A percentile compares a stretch with the other conserved stretches of the same genome.
phyloP scores from a whole-genome alignment of 2,113 vertebrate species.

The Megaleporinus macrocephalus region DNA sequence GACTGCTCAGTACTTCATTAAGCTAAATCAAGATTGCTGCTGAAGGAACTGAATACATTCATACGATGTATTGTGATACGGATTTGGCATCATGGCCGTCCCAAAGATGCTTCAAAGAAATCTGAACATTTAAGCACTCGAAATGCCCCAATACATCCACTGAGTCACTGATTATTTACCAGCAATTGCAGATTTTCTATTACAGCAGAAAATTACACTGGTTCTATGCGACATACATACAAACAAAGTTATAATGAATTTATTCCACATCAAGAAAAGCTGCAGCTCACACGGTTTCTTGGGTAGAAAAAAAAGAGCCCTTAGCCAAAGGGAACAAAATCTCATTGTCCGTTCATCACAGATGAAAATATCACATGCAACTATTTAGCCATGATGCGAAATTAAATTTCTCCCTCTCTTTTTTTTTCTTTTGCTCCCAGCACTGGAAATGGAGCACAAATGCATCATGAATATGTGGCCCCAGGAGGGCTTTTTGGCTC shows the following conservation, averaged over 20 bases:
- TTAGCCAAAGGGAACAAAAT: background rate
- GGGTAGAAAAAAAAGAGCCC: background rate
- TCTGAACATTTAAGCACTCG: no score
- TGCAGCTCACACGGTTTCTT: background rate
- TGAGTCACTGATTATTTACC: no score
- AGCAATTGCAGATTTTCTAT: no score
- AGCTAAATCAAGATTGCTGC: no score
- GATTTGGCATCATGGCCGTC: no score
- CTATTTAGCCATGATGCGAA: slow-evolving; percentile 2
- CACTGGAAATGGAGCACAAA: slow-evolving; percentile 9
- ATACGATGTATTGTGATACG: no score
- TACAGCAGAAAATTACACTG: background rate
- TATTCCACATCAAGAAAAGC: background rate
- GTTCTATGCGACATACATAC: background rate
- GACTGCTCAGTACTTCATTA: no score
- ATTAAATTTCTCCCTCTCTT: background rate
- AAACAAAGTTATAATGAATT: background rate
- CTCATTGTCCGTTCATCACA: background rate
- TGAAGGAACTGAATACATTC: no score
- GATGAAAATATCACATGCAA: slow-evolving; percentile 28
- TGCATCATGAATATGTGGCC: background rate
- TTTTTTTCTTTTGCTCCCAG: background rate
- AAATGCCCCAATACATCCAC: no score
- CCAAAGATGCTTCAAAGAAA: no score
- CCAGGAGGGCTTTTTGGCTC: background rate